A percentile compares a stretch with the other conserved stretches of the same genome.
phyloP scores from a whole-genome alignment of 2,888 invertebrate species.

The Geophilus truncorum region DNA sequence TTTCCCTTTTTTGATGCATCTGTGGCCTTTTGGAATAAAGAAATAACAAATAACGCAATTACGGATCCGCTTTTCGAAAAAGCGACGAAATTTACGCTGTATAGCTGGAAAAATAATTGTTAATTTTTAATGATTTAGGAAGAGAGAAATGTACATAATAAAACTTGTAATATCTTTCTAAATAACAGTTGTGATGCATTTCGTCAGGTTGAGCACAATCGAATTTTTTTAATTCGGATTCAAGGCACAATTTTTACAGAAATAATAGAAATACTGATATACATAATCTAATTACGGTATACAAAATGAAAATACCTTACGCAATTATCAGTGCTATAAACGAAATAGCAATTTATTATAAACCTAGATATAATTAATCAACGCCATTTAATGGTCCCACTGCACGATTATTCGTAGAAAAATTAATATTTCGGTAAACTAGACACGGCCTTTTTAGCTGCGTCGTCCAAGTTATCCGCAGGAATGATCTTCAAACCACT shows the following conservation, averaged over 20 bases:
- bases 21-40: not conserved
- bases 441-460: conserved; percentile 78
- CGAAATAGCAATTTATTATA: not conserved
- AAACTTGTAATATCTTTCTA: not conserved
- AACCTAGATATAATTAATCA: not conserved
- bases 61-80: not conserved
- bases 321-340: not conserved
- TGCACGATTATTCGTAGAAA: not conserved
- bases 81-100: not conserved
- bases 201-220: not conserved
- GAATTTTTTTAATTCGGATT: not conserved
- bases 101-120: not conserved
- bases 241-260: not conserved
- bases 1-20: not conserved
- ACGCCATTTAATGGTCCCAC: not conserved
- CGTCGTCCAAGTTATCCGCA: conserved; percentile 83
- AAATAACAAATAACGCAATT: no score
- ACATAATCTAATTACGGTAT: not conserved
- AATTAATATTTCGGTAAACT: conserved; percentile 40
- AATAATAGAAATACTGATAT: not conserved
- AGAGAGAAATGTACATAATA: not conserved
- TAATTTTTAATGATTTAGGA: not conserved
- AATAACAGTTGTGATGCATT: not conserved
- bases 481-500: conserved; percentile 78
- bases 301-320: not conserved